Percentiles rank a stretch among this genome's conserved stretches.
Conservation (phyloP, 2,797 vertebrate genomes). For the Arnoldichthys spilopterus region DNA sequence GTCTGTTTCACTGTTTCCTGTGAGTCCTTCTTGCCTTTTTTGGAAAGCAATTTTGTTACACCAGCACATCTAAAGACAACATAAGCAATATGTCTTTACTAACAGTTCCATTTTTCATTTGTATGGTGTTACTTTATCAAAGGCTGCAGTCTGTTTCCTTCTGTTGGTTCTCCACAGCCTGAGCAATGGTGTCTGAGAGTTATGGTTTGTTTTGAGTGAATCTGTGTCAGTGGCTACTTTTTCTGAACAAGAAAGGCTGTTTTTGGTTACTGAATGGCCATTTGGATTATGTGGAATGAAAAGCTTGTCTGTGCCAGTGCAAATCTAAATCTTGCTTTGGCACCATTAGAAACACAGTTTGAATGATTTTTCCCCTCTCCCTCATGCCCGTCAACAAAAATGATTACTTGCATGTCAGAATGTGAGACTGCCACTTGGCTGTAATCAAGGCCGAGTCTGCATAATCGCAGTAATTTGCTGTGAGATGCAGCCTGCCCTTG, state of each 20-base stretch:
- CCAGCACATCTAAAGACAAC: background rate
- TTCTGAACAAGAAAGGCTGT: background rate
- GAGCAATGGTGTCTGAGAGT: too few relatives aligned
- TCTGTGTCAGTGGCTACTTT: background rate
- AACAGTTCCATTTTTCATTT: background rate
- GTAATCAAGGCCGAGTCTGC: slow-evolving; percentile 9
- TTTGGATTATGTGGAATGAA: background rate
- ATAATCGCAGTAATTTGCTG: slow-evolving; percentile 14
- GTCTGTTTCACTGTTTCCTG: background rate
- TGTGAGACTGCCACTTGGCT: slow-evolving; percentile 4
- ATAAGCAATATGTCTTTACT: background rate
- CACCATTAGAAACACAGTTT: background rate
- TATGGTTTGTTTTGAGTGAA: background rate
- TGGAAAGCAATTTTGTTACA: background rate
- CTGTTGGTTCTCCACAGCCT: background rate
- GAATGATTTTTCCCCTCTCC: slow-evolving; percentile 6
- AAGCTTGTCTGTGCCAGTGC: background rate
- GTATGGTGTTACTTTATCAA: background rate
- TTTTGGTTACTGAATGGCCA: background rate
- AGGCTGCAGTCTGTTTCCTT: slow-evolving; percentile 1
- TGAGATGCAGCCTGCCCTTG: background rate
- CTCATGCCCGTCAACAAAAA: background rate
- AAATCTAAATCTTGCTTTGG: background rate
- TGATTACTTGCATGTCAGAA: background rate
- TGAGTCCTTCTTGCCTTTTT: background rate